These are phyloP conservation scores for Nicator chloris DNA, from an alignment of 2,113 vertebrate genomes.

Conservation along the genomic window DNA sequence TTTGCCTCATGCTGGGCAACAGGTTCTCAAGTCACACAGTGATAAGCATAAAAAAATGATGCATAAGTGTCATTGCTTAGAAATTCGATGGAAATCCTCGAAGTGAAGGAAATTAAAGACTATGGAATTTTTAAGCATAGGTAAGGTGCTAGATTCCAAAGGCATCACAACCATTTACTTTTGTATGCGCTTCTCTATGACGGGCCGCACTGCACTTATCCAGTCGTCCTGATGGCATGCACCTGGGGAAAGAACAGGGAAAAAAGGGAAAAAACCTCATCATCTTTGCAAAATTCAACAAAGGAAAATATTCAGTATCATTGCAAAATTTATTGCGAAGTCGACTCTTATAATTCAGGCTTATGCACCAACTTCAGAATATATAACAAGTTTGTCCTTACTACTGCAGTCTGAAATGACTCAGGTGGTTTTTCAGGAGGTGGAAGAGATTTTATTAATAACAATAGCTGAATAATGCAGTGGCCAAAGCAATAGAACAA, in stretches of 20 bases:
- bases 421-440: background rate
- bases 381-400: background rate
- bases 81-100: background rate
- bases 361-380: background rate
- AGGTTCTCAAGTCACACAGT: background rate
- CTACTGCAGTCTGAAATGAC: background rate
- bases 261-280: too few species aligned
- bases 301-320: background rate
- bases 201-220: slow-evolving; percentile 93
- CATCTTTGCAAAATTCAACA: background rate
- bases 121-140: background rate
- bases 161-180: slow-evolving; percentile 79
- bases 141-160: background rate
- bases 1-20: background rate
- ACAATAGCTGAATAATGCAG: background rate
- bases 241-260: slow-evolving; percentile 66
- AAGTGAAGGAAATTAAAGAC: background rate
- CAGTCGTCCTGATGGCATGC: slow-evolving; percentile 93
- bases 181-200: slow-evolving; percentile 98
- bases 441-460: background rate
- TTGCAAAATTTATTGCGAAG: background rate
- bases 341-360: background rate
- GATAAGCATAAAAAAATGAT: background rate
- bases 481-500: background rate
- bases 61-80: background rate